Conservation (phyloP, 2,888 invertebrate genomes). For the Boloria euphrosyne region DNA sequence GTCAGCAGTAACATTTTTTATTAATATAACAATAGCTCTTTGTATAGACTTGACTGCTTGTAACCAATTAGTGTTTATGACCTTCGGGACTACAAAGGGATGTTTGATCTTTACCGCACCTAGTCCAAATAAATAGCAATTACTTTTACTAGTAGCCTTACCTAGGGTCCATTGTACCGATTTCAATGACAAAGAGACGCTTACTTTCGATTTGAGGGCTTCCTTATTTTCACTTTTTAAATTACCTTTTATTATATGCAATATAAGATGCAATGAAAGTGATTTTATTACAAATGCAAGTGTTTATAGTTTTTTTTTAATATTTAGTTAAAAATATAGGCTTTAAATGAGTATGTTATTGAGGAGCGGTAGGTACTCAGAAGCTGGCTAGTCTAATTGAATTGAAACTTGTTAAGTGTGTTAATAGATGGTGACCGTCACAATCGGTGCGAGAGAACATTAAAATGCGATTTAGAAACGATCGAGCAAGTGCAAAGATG, state of each 20-base stretch:
- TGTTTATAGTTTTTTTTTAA: background rate
- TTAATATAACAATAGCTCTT: slow-evolving; percentile 54
- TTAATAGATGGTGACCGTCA: slow-evolving; percentile 59
- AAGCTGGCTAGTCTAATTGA: slow-evolving; percentile 48
- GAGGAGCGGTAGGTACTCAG: slow-evolving; percentile 45
- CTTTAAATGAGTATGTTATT: slow-evolving; percentile 39
- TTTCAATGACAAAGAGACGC: slow-evolving; percentile 19
- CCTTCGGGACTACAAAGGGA: slow-evolving; percentile 48
- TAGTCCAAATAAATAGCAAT: slow-evolving; percentile 41
- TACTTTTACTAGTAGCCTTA: slow-evolving; percentile 25
- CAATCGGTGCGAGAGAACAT: slow-evolving; percentile 57
- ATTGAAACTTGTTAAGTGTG: slow-evolving; percentile 62
- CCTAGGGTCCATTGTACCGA: slow-evolving; percentile 6
- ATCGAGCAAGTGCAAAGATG: slow-evolving; percentile 62
- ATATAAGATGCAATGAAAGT: slow-evolving; percentile 3
- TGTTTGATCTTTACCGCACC: slow-evolving; percentile 43
- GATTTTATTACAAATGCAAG: background rate
- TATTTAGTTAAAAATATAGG: background rate
- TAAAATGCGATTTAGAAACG: slow-evolving; percentile 71
- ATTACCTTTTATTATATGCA: background rate
- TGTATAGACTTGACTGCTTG: slow-evolving; percentile 54
- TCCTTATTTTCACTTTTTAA: slow-evolving; percentile 8
- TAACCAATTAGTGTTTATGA: slow-evolving; percentile 47
- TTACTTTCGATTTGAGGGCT: slow-evolving; percentile 19
- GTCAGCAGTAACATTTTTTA: slow-evolving; percentile 62